Conservation (phyloP, 2,888 invertebrate genomes). For the Pseudeuparius sepicola region DNA sequence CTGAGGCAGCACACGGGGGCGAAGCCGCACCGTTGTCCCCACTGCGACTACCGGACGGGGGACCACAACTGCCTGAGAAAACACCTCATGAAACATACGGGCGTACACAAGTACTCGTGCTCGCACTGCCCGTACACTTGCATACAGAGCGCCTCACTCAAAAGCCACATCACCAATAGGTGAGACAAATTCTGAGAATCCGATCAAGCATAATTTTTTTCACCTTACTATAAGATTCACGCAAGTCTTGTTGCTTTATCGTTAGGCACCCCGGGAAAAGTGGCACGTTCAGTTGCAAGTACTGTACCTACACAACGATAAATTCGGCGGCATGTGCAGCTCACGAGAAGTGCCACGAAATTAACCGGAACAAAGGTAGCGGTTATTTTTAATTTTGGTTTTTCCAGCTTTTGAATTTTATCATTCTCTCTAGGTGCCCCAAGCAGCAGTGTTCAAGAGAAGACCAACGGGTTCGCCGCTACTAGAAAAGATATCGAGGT, state of each 20-base stretch:
- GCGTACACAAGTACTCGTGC: slow-evolving; percentile 47
- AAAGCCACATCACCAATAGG: slow-evolving; percentile 48
- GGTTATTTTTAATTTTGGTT: no score
- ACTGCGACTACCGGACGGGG: slow-evolving; percentile 59
- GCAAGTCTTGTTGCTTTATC: no score
- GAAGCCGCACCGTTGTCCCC: slow-evolving; percentile 62
- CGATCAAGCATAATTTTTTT: no score
- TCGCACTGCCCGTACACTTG: slow-evolving; percentile 56
- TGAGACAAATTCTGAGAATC: no score
- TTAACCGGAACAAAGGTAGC: slow-evolving; percentile 2
- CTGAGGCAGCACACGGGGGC: slow-evolving; percentile 68
- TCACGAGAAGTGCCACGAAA: slow-evolving; percentile 46
- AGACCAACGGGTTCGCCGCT: no score
- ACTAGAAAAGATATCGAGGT: no score
- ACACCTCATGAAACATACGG: slow-evolving; percentile 54
- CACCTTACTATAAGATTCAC: no score
- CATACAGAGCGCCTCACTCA: slow-evolving; percentile 59
- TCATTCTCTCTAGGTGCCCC: no score
- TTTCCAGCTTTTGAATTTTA: no score
- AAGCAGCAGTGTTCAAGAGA: no score
- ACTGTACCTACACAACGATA: slow-evolving; percentile 49
- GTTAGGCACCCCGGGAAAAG: slow-evolving; percentile 32
- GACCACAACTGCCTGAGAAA: slow-evolving; percentile 66
- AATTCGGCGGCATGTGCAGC: slow-evolving; percentile 44
- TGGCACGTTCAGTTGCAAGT: slow-evolving; percentile 43